phyloP scores from a whole-genome alignment of 2,888 invertebrate genomes.

The Clunio marinus region DNA sequence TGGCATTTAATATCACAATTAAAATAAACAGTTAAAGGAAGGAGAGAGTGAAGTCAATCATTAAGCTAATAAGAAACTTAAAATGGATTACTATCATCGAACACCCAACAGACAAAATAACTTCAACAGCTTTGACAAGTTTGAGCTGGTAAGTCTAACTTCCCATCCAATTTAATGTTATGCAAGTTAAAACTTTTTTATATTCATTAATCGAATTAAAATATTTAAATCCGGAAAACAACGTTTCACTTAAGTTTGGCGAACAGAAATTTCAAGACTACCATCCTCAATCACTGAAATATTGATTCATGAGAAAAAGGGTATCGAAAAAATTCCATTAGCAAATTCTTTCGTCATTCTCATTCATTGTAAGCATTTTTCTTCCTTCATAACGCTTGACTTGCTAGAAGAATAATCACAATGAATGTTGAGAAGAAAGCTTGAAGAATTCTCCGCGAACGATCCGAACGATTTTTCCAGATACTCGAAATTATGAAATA shows the following conservation, averaged over 20 bases:
- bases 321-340: conserved; percentile 8
- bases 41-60: conserved; percentile 9
- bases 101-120: conserved; percentile 19
- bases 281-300: too few species aligned
- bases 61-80: not conserved
- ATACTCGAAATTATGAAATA: not conserved
- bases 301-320: not conserved
- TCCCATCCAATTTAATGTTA: conserved; percentile 2
- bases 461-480: not conserved
- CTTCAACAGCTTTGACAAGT: conserved; percentile 36
- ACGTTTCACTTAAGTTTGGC: too few species aligned
- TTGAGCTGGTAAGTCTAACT: conserved; percentile 30
- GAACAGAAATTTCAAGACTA: too few species aligned
- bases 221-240: too few species aligned
- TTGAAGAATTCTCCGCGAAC: not conserved
- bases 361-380: not conserved
- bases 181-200: not conserved
- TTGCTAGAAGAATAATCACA: too few species aligned
- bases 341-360: not conserved
- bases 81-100: conserved; percentile 38
- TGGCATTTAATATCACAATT: not conserved
- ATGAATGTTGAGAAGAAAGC: too few species aligned
- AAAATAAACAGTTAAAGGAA: too few species aligned
- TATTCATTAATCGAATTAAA: too few species aligned
- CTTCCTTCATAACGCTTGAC: not conserved